Percentiles rank a stretch among this genome's conserved stretches.
These are phyloP conservation scores for Caenorhabditis brenneri DNA, from an alignment of 1,140 invertebrate species.

Conservation along the genomic window DNA sequence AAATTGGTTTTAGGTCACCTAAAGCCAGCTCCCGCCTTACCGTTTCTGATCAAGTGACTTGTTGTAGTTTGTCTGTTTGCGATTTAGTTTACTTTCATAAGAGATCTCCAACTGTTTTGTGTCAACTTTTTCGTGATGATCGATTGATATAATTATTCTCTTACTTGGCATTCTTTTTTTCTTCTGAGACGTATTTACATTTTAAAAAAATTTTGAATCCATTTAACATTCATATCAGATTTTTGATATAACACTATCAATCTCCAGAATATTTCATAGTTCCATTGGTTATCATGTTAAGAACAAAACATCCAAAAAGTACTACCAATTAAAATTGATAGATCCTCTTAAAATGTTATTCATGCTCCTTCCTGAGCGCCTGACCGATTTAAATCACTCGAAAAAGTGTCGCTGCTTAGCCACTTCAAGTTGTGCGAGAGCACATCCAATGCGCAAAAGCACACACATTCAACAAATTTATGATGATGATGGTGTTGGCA, in stretches of 20 bases:
- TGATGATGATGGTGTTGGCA: background rate
- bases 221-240: background rate
- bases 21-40: background rate
- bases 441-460: constrained; percentile 10
- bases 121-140: background rate
- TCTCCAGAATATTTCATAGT: too few species aligned
- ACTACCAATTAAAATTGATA: too few species aligned
- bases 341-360: background rate
- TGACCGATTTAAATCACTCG: constrained; percentile 34
- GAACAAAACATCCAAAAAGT: too few species aligned
- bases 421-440: constrained; percentile 25
- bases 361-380: background rate
- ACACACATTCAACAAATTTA: constrained; percentile 27
- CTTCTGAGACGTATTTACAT: background rate
- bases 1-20: background rate
- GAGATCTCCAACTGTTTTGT: background rate
- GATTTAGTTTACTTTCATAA: background rate
- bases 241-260: too few species aligned
- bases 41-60: background rate
- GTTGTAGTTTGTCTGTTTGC: background rate
- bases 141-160: background rate
- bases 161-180: too few species aligned
- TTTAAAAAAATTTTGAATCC: background rate
- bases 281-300: too few species aligned
- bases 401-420: constrained; percentile 18